Conservation (phyloP, 1,140 invertebrate species). For the Agrilus planipennis region DNA sequence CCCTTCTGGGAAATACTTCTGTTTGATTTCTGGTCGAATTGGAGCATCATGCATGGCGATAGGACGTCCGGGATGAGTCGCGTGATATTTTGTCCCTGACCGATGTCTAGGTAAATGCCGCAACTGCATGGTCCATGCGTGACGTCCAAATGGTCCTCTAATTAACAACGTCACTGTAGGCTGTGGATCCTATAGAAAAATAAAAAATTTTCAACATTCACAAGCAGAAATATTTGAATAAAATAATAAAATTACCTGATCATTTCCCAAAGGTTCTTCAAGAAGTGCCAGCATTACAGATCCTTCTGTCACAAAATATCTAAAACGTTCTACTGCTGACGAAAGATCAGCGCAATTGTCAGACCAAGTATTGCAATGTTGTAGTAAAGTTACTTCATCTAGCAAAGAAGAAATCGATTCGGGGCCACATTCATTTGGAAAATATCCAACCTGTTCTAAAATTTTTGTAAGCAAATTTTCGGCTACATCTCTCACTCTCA, state of each 20-base stretch:
- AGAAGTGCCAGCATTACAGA: slow-evolving; percentile 77
- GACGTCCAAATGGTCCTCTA: slow-evolving; percentile 81
- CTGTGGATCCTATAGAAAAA: slow-evolving; percentile 46
- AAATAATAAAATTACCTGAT: slow-evolving; percentile 40
- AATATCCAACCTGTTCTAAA: slow-evolving; percentile 81
- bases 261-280: slow-evolving; percentile 79
- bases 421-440: slow-evolving; percentile 71
- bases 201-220: slow-evolving; percentile 5
- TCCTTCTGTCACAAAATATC: slow-evolving; percentile 88
- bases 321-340: slow-evolving; percentile 52
- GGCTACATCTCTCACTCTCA: slow-evolving; percentile 90
- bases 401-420: slow-evolving; percentile 76
- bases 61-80: slow-evolving; percentile 63
- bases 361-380: slow-evolving; percentile 58
- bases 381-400: slow-evolving; percentile 75
- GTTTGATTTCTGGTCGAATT: slow-evolving; percentile 47
- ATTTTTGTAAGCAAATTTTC: slow-evolving; percentile 84
- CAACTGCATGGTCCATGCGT: slow-evolving; percentile 88
- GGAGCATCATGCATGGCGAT: slow-evolving; percentile 61
- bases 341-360: slow-evolving; percentile 39
- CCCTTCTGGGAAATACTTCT: slow-evolving; percentile 71
- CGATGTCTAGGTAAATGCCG: slow-evolving; percentile 70
- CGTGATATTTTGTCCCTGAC: slow-evolving; percentile 56
- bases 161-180: slow-evolving; percentile 71
- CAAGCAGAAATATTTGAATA: slow-evolving; percentile 2